These are phyloP conservation scores for Siphlonurus alternatus DNA, from an alignment of 2,888 invertebrate species.

Conservation along the genomic window DNA sequence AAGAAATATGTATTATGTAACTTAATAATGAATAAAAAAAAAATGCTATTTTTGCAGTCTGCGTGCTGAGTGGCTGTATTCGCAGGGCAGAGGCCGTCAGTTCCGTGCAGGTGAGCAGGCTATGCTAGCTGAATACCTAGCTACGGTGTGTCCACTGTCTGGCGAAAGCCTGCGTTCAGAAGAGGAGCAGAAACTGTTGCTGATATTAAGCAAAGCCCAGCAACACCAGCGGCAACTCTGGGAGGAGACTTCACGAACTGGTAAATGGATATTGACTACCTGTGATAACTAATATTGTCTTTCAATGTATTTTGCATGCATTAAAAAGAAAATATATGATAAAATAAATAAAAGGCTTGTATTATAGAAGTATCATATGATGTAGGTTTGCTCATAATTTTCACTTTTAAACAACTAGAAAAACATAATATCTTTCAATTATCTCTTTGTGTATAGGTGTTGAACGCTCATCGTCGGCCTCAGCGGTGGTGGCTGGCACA, in stretches of 20 bases:
- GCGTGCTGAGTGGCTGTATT: conserved; percentile 90
- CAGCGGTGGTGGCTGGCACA: not conserved
- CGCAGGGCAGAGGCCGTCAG: conserved; percentile 81
- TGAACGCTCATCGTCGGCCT: not conserved
- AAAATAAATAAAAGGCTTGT: too few species aligned
- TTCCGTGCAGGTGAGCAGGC: conserved; percentile 73
- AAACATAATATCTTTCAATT: too few species aligned
- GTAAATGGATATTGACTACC: too few species aligned
- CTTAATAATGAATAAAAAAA: too few species aligned
- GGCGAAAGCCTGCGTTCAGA: conserved; percentile 66
- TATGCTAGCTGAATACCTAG: conserved; percentile 63
- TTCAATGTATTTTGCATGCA: too few species aligned
- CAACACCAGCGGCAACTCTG: conserved; percentile 74
- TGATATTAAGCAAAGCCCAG: conserved; percentile 78
- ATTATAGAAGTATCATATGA: too few species aligned
- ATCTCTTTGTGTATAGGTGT: too few species aligned
- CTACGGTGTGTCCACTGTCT: conserved; percentile 66
- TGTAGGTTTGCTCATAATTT: too few species aligned
- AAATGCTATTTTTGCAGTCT: conserved; percentile 44
- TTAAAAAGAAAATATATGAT: too few species aligned
- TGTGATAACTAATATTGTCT: too few species aligned
- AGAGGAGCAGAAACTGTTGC: conserved; percentile 67
- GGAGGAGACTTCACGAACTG: conserved; percentile 34
- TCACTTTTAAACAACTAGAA: too few species aligned
- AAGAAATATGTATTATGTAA: too few species aligned